These are phyloP conservation scores for Synergus laeviventris DNA, from an alignment of 2,888 invertebrate species.

Conservation along the genomic window DNA sequence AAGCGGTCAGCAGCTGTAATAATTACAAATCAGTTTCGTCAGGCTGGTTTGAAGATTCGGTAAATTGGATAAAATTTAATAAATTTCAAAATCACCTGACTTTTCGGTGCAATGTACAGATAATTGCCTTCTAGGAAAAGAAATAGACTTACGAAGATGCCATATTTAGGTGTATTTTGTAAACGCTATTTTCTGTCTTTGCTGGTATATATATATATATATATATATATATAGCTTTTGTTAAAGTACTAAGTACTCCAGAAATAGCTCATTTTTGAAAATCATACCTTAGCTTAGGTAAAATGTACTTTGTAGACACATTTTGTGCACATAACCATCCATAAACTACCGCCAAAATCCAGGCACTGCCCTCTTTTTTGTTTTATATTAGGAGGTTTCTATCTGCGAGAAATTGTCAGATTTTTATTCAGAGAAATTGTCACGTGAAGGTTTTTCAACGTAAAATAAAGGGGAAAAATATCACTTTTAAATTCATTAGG, in stretches of 20 bases:
- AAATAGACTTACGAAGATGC: slow-evolving; percentile 60
- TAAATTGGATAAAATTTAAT: slow-evolving; percentile 6
- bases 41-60: slow-evolving; percentile 15
- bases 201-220: slow-evolving; percentile 4
- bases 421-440: background rate
- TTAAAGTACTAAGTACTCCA: slow-evolving; percentile 16
- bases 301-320: slow-evolving; percentile 5
- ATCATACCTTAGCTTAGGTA: background rate
- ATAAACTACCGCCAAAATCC: slow-evolving; percentile 15
- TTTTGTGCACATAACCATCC: slow-evolving; percentile 17
- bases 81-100: slow-evolving; percentile 14
- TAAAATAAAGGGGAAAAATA: background rate
- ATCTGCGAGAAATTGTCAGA: background rate
- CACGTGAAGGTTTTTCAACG: background rate
- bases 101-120: slow-evolving; percentile 36
- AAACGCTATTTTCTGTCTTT: slow-evolving; percentile 40
- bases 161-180: slow-evolving; percentile 63
- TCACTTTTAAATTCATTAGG: background rate
- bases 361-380: slow-evolving; percentile 27
- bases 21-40: slow-evolving; percentile 28
- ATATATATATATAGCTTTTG: slow-evolving; percentile 29
- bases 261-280: background rate
- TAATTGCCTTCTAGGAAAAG: slow-evolving; percentile 4
- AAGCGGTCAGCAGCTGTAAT: slow-evolving; percentile 43
- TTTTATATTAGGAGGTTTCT: background rate